Base-by-base conservation (phyloP, 2,797 vertebrate species). In the Chelidonichthys spinosus region DNA sequence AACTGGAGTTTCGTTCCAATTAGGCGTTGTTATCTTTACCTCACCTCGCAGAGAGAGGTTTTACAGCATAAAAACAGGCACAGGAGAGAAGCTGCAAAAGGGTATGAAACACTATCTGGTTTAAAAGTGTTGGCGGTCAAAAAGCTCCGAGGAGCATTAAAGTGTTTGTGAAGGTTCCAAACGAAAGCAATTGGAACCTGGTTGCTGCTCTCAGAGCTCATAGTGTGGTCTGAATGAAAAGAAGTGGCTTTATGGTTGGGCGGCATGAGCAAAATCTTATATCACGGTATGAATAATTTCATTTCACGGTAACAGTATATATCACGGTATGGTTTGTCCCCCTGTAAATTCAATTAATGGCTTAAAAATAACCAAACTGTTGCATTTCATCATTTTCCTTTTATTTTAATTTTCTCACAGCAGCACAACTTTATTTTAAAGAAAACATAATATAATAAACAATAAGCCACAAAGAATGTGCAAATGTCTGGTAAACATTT, bases 1-100 rank as follows among this genome's bases (percentile, higher is more conserved):
- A 36, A 52, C 50, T 6, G 7, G 52, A 63, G 72, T 76, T 82
- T 78, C 60, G 55, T 39, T 81, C 54, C 82, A 84, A 79, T 85
- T 77, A 82, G 18, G 3, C 58, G 69, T 25, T 83, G 85, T 89
- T 86, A 44, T 84, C 76, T 76, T 87, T 70, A 72, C 76, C 64
- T 77, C 69, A 42, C 25, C 47, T 69, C 37, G 7, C 70, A 69
- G 47, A 63, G 5, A 37, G 54, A 63, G 11, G 7, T 44, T 76
- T 69, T 39, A 64, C 25, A 25, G 42, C 11, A 17, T 3, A 11
- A 67, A 63, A 44, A 0, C 7, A 47, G 9, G 15, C 4, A 35
- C 60, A 25, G 9, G 33, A 58, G 55, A 55, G 18, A 52, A 40
- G 69, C n/a, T 44, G 58, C 17, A 0, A 39, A 35, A 36, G 40